Percentiles rank a stretch among this genome's conserved stretches.
Conservation (phyloP, 92 coral and sea anemone species). For the Actinernus sp. region DNA sequence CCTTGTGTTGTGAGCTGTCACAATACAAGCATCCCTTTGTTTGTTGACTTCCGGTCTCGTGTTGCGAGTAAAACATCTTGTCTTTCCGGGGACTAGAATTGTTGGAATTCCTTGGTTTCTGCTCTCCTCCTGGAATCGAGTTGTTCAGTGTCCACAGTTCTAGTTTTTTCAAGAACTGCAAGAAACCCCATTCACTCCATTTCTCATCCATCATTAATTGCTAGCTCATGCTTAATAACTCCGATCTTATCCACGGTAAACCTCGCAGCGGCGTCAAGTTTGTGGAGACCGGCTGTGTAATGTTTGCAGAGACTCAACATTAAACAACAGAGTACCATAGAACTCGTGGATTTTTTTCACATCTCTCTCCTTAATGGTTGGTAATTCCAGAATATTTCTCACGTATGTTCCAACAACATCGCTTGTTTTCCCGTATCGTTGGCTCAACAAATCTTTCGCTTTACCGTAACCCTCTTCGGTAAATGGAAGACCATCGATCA, state of each 20-base stretch:
- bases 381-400: constrained; percentile 7
- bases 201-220: constrained; percentile 9
- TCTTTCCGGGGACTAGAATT: neutral
- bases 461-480: constrained; percentile 28
- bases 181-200: constrained; percentile 20
- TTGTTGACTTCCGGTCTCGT: neutral
- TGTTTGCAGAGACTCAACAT: constrained; percentile 30
- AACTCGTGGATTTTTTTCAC: constrained; percentile 15
- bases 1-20: constrained; percentile 7
- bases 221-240: constrained; percentile 11
- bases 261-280: constrained; percentile 11
- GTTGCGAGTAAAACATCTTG: neutral
- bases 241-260: constrained; percentile 5
- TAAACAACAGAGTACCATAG: constrained; percentile 17
- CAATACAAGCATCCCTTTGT: constrained; percentile 27
- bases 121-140: neutral
- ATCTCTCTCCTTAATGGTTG: constrained; percentile 17
- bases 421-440: constrained; percentile 12
- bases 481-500: constrained; percentile 31
- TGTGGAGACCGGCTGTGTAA: neutral
- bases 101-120: neutral
- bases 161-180: neutral
- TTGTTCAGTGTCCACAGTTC: constrained; percentile 2
- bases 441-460: constrained; percentile 1
- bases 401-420: constrained; percentile 19